phyloP scores from a whole-genome alignment of 1,140 invertebrate genomes.

The Drosophila arawakana region DNA sequence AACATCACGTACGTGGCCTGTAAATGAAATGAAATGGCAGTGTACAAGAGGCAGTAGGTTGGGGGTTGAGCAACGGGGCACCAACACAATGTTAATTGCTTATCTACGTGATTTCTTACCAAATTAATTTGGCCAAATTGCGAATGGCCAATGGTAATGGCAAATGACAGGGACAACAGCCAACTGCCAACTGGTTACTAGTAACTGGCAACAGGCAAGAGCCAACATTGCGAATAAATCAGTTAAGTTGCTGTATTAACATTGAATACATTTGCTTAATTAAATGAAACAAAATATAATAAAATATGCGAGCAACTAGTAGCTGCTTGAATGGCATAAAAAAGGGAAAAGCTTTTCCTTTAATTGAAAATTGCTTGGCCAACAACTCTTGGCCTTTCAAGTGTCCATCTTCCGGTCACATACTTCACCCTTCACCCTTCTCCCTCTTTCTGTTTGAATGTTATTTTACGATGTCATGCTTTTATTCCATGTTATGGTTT shows the following conservation, averaged over 20 bases:
- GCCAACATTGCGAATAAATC: constrained; percentile 59
- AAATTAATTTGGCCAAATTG: constrained; percentile 83
- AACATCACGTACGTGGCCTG: constrained; percentile 75
- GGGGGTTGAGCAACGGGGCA: constrained; percentile 7
- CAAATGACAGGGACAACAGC: constrained; percentile 28
- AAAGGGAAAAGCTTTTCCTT: constrained; percentile 67
- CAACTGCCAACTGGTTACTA: constrained; percentile 34
- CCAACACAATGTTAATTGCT: constrained; percentile 81
- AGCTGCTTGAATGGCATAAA: neutral
- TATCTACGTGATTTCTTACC: constrained; percentile 84
- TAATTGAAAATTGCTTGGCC: constrained; percentile 69
- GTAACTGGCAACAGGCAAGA: constrained; percentile 30
- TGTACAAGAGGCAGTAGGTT: constrained; percentile 1
- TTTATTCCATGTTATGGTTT: constrained; percentile 66
- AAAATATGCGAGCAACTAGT: constrained; percentile 42
- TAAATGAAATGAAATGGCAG: constrained; percentile 58
- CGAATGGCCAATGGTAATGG: constrained; percentile 51
- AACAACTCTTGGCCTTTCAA: constrained; percentile 24
- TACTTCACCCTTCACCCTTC: neutral
- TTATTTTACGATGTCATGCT: constrained; percentile 43
- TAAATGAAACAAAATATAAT: constrained; percentile 62
- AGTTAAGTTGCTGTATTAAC: constrained; percentile 82
- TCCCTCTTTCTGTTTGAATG: neutral
- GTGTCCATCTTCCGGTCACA: neutral
- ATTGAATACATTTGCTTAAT: constrained; percentile 82